phyloP scores from a whole-genome alignment of 2,888 invertebrate genomes.

The Tiliacea aurago region DNA sequence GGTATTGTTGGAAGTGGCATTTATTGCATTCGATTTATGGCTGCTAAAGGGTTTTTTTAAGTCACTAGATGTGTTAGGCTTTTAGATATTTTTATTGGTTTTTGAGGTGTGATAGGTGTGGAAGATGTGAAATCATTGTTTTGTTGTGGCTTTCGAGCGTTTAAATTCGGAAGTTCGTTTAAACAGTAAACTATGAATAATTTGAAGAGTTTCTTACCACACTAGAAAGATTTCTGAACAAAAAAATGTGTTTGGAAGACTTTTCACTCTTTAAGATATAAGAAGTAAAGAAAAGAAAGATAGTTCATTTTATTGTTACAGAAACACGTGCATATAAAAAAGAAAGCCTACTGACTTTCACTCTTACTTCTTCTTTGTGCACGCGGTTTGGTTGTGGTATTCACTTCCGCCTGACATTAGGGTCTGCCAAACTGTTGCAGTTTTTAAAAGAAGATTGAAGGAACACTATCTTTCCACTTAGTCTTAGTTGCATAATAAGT shows the following conservation, averaged over 20 bases:
- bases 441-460: too few species aligned
- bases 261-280: not conserved
- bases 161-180: not conserved
- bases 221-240: not conserved
- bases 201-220: not conserved
- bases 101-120: conserved; percentile 54
- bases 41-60: conserved; percentile 72
- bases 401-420: too few species aligned
- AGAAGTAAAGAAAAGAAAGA: too few species aligned
- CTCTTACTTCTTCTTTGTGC: too few species aligned
- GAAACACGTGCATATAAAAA: not conserved
- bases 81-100: conserved; percentile 67
- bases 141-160: conserved; percentile 2
- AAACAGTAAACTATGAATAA: not conserved
- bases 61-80: conserved; percentile 61
- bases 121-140: conserved; percentile 27
- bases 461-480: too few species aligned
- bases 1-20: conserved; percentile 84
- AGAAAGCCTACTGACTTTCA: too few species aligned
- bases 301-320: too few species aligned
- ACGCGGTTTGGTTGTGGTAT: too few species aligned
- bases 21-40: conserved; percentile 84
- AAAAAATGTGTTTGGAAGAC: not conserved
- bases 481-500: too few species aligned
- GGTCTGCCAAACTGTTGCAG: too few species aligned